Base-by-base conservation (phyloP, 2,888 invertebrate genomes). In the Eurois occulta region DNA sequence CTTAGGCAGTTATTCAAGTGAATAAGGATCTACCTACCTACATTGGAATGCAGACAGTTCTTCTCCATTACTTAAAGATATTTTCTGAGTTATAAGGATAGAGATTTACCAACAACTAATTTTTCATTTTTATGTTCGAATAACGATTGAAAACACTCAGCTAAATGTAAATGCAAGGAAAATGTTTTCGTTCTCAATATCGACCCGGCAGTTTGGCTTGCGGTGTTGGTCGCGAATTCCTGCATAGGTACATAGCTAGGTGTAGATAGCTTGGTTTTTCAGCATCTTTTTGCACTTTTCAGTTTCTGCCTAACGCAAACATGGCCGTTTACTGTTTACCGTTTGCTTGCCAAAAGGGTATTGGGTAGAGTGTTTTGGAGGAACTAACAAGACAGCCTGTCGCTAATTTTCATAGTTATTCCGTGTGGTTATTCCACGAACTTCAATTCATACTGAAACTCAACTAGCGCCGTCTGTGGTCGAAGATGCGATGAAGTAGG, bases 131-230 rank as follows among this genome's bases (percentile, higher is more conserved):
- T 46, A 52, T 43, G 35, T 8, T 72, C 35, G 43, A 38, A 35
- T 35, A 75, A 46, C 46, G 48, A 43, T 73, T 41, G 52, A 62
- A 67, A 83, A 78, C 65, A 66, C 32, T 35, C 18, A 7, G 8
- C 46, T 13, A 43, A 5, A 75, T 68, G 52, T 41, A 69, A 76
- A 72, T 62, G 43, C 72, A 60, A 86, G 32, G 78, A 35, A 79
- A 82, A 75, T 72, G 46, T 86, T 75, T 81, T 72, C 70, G 72
- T 52, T 66, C 75, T 46, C 65, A 38, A 62, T 77, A 85, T 87
- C 81, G 83, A 78, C 68, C 77, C 48, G 38, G 21, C n/a, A 60
- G 48, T 84, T 68, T 72, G 68, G 86, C 65, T 85, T 85, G 78
- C 78, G 58, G 75, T 69, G 65, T 68, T 69, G 43, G 68, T 64